Percentiles rank a stretch among this genome's conserved stretches.
Evolutionary conservation across 1,140 invertebrate genomes (phyloP).

Genomic region (Hycleus phaleratus): DNA sequence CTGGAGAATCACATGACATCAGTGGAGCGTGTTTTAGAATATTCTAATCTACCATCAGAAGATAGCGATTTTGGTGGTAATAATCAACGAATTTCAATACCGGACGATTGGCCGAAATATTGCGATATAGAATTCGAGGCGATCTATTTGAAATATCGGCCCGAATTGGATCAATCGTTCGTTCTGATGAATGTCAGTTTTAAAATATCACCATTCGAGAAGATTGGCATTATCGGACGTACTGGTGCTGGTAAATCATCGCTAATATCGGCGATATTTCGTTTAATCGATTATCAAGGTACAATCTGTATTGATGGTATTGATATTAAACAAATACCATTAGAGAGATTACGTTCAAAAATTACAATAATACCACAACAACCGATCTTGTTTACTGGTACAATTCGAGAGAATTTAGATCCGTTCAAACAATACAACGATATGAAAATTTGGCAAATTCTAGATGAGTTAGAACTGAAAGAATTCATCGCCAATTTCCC

Average conservation of each 20-base stretch:
- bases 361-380: constrained; percentile 68
- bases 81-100: constrained; percentile 45
- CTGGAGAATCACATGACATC: constrained; percentile 61
- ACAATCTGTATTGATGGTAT: constrained; percentile 52
- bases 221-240: constrained; percentile 64
- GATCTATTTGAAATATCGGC: constrained; percentile 46
- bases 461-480: constrained; percentile 53
- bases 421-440: constrained; percentile 56
- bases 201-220: constrained; percentile 50
- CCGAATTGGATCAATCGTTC: constrained; percentile 34
- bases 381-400: constrained; percentile 60
- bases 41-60: constrained; percentile 30
- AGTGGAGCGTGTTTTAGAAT: constrained; percentile 51
- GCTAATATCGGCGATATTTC: constrained; percentile 60
- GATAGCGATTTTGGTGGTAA: constrained; percentile 50
- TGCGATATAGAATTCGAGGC: constrained; percentile 60
- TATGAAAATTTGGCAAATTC: constrained; percentile 52
- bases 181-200: constrained; percentile 52
- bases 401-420: constrained; percentile 57
- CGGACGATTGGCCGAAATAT: constrained; percentile 59
- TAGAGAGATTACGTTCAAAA: constrained; percentile 54
- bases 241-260: constrained; percentile 74
- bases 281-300: constrained; percentile 59
- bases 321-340: constrained; percentile 44
- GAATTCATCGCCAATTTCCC: constrained; percentile 38